These are phyloP conservation scores for Teleiodes luculella DNA, from an alignment of 2,888 invertebrate genomes.

Conservation along the genomic window DNA sequence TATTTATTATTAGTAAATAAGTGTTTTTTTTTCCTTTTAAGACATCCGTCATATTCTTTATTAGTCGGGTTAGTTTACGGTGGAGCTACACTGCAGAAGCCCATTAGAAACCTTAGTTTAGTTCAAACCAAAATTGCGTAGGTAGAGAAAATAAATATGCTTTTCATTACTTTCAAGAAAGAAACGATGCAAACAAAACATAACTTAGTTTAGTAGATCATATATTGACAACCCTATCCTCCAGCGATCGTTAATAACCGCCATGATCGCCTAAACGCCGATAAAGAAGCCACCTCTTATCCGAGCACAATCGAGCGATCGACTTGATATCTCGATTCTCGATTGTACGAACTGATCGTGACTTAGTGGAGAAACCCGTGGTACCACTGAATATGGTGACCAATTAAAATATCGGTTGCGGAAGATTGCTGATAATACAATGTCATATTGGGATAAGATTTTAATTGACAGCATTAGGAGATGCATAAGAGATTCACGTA, in stretches of 20 bases:
- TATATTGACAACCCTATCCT: neutral
- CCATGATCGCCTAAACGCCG: constrained; percentile 44
- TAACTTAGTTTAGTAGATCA: no score
- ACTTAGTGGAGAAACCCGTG: neutral
- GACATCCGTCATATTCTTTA: neutral
- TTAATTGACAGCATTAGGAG: neutral
- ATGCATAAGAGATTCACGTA: neutral
- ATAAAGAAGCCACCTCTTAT: constrained; percentile 57
- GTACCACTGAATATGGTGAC: neutral
- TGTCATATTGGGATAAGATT: no score
- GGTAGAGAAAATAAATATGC: no score
- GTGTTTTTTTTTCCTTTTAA: no score
- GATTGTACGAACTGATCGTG: constrained; percentile 1
- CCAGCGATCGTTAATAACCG: constrained; percentile 46
- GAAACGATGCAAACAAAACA: no score
- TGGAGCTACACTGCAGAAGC: no score
- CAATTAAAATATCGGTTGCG: no score
- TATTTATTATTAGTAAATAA: no score
- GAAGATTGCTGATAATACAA: no score
- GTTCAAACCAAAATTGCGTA: no score
- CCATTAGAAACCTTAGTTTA: no score
- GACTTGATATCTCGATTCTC: constrained; percentile 21
- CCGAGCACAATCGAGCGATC: constrained; percentile 40
- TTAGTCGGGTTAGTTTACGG: neutral
- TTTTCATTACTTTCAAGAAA: no score